phyloP scores from a whole-genome alignment of 2,888 invertebrate genomes.

The Augiades crinisus region DNA sequence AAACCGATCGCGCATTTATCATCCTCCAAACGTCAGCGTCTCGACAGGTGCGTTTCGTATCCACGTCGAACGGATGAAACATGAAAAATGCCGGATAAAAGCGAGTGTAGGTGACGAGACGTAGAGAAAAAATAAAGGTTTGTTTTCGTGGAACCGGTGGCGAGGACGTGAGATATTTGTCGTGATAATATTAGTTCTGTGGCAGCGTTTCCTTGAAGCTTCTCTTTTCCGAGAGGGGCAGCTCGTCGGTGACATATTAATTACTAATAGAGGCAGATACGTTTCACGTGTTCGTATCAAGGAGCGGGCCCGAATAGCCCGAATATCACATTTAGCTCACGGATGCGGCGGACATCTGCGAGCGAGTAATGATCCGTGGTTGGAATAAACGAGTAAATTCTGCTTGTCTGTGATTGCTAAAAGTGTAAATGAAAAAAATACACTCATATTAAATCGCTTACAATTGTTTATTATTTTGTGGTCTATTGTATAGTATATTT shows the following conservation, averaged over 20 bases:
- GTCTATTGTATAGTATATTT: too few species aligned
- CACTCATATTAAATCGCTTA: too few species aligned
- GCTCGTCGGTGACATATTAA: constrained; percentile 42
- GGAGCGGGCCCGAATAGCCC: constrained; percentile 29
- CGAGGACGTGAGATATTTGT: constrained; percentile 52
- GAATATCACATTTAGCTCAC: constrained; percentile 44
- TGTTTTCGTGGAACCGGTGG: constrained; percentile 59
- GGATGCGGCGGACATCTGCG: constrained; percentile 34
- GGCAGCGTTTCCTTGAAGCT: constrained; percentile 58
- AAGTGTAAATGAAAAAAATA: too few species aligned
- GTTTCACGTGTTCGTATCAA: constrained; percentile 51
- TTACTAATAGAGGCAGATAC: constrained; percentile 52
- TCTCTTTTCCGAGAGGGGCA: constrained; percentile 43
- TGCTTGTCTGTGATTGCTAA: too few species aligned
- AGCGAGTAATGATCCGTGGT: constrained; percentile 24
- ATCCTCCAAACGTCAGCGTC: neutral
- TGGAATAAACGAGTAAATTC: too few species aligned
- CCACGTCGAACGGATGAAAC: constrained; percentile 36
- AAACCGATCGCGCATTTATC: constrained; percentile 20
- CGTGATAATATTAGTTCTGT: constrained; percentile 65
- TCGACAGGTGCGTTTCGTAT: constrained; percentile 56
- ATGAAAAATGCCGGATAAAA: constrained; percentile 55
- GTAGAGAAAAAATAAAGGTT: constrained; percentile 45
- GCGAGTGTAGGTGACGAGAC: constrained; percentile 40
- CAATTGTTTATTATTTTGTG: too few species aligned